Conservation (phyloP, 1,140 invertebrate genomes). For the Mycetomoellerius zeteki region DNA sequence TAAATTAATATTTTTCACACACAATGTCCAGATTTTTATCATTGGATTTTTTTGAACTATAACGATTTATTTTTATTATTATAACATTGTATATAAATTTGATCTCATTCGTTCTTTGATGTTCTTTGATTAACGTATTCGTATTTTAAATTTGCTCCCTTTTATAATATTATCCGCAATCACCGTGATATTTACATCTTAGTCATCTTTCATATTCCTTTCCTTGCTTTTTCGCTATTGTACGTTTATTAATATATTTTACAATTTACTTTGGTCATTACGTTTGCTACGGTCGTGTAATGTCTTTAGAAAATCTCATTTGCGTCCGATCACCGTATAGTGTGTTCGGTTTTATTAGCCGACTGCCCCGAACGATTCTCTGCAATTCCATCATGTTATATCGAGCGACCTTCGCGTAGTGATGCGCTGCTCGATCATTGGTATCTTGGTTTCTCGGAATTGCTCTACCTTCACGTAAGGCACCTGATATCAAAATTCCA, state of each 20-base stretch:
- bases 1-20: neutral
- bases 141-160: neutral
- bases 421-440: neutral
- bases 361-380: constrained; percentile 43
- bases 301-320: constrained; percentile 22
- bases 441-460: constrained; percentile 43
- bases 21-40: neutral
- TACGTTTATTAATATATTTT: constrained; percentile 21
- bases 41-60: neutral
- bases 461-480: neutral
- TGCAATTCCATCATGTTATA: constrained; percentile 35
- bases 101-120: neutral
- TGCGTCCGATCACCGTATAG: neutral
- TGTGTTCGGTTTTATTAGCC: constrained; percentile 51
- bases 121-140: neutral
- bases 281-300: constrained; percentile 20
- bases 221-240: neutral
- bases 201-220: neutral
- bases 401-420: constrained; percentile 44
- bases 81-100: too few species aligned
- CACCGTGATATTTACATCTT: neutral
- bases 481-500: constrained; percentile 51
- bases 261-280: constrained; percentile 45
- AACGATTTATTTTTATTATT: neutral
- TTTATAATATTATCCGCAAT: neutral